Conservation (phyloP, 1,140 invertebrate genomes). For the Cataglyphis hispanica region DNA sequence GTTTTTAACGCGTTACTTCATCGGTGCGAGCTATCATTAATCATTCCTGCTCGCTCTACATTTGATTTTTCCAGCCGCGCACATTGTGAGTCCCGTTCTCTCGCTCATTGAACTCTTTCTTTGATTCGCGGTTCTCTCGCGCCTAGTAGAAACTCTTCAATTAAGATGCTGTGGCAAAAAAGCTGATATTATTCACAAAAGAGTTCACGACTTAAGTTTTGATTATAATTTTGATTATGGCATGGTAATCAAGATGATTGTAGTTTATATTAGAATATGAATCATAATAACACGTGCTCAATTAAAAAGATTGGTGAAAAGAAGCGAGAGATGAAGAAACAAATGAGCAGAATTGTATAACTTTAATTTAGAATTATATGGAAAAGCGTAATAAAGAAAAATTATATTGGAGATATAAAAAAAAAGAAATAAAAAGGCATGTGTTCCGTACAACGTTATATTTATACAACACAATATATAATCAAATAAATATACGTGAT, state of each 20-base stretch:
- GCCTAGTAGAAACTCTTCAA: constrained; percentile 12
- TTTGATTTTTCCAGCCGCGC: constrained; percentile 32
- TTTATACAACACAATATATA: background rate
- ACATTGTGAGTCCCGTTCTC: background rate
- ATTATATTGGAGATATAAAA: background rate
- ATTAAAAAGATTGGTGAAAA: constrained; percentile 2
- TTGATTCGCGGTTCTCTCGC: background rate
- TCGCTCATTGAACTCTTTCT: constrained; percentile 32
- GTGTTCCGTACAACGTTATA: background rate
- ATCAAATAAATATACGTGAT: background rate
- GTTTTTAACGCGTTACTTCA: background rate
- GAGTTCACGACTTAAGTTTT: background rate
- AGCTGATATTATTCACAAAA: background rate
- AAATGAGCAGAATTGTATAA: background rate
- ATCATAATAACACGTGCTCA: background rate
- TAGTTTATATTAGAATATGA: background rate
- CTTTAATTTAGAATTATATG: background rate
- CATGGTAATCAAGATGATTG: background rate
- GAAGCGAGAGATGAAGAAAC: background rate
- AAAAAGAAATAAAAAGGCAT: background rate
- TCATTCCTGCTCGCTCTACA: constrained; percentile 18
- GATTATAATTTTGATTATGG: constrained; percentile 7
- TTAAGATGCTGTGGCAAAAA: background rate
- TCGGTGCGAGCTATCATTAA: constrained; percentile 23
- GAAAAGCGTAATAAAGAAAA: background rate